A percentile compares a stretch with the other conserved stretches of the same genome.
Evolutionary conservation across 2,797 vertebrate species (phyloP).

Genomic region (Urosaurus nigricauda): DNA sequence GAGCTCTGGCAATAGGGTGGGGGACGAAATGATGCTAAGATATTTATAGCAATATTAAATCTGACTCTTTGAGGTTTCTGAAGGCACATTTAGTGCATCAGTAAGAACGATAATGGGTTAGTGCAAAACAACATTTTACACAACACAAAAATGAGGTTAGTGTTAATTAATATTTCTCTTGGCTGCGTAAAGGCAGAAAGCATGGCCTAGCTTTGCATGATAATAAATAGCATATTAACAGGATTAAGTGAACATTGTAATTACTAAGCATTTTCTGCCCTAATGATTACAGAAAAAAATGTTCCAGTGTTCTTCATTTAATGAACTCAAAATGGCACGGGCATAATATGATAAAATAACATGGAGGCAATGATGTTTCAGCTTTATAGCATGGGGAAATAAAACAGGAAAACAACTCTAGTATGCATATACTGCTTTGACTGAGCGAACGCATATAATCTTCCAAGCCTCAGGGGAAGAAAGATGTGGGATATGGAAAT

Average conservation of each 20-base stretch:
- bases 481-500: too few relatives aligned
- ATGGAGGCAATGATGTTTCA: constrained; percentile 12
- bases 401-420: not conserved
- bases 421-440: not conserved
- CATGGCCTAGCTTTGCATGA: constrained; percentile 26
- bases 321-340: not conserved
- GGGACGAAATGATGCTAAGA: not conserved
- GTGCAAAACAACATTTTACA: constrained; percentile 26
- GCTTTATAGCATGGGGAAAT: not conserved
- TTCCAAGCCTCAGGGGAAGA: not conserved
- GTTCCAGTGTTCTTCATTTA: constrained; percentile 9
- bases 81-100: constrained; percentile 31
- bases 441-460: not conserved
- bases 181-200: constrained; percentile 10
- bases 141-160: not conserved
- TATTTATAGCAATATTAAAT: constrained; percentile 35
- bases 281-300: constrained; percentile 32
- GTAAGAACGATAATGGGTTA: not conserved
- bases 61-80: constrained; percentile 9
- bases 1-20: not conserved
- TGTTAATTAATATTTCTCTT: constrained; percentile 29
- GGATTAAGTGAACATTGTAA: constrained; percentile 36
- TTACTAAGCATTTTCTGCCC: not conserved
- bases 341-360: constrained; percentile 22
- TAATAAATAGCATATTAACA: constrained; percentile 24